Percentiles rank a stretch among this genome's conserved stretches.
Evolutionary conservation across 2,888 invertebrate species (phyloP).

Genomic region (Dinocampus coccinellae): DNA sequence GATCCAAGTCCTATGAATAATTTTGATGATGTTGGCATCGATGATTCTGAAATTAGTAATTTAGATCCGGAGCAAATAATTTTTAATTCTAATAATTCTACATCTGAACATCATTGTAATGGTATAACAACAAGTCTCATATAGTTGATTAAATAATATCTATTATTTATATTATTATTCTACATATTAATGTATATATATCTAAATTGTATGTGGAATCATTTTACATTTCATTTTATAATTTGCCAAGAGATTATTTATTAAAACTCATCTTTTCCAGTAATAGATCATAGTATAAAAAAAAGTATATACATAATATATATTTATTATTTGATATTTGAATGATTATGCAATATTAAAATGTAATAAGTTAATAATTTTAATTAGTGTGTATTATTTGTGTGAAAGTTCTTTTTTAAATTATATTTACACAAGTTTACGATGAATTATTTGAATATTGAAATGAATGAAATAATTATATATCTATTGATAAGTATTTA

Average conservation of each 20-base stretch:
- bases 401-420: too few species aligned
- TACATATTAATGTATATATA: too few species aligned
- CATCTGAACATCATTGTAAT: conserved; percentile 40
- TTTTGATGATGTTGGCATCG: conserved; percentile 52
- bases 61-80: conserved; percentile 50
- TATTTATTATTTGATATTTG: background rate
- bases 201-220: too few species aligned
- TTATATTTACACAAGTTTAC: too few species aligned
- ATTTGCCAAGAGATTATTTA: background rate
- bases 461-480: too few species aligned
- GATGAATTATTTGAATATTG: too few species aligned
- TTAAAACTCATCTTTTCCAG: background rate
- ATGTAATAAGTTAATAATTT: too few species aligned
- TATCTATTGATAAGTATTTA: too few species aligned
- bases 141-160: conserved; percentile 33
- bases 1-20: conserved; percentile 41
- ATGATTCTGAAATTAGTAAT: conserved; percentile 39
- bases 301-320: background rate
- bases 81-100: conserved; percentile 41
- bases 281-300: background rate
- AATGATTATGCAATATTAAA: too few species aligned
- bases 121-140: conserved; percentile 49
- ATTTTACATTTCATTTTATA: background rate
- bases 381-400: too few species aligned
- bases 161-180: too few species aligned